Percentiles rank a stretch among this genome's conserved stretches.
Evolutionary conservation across 2,888 invertebrate species (phyloP).

Genomic region (Drosophila meridiana): DNA sequence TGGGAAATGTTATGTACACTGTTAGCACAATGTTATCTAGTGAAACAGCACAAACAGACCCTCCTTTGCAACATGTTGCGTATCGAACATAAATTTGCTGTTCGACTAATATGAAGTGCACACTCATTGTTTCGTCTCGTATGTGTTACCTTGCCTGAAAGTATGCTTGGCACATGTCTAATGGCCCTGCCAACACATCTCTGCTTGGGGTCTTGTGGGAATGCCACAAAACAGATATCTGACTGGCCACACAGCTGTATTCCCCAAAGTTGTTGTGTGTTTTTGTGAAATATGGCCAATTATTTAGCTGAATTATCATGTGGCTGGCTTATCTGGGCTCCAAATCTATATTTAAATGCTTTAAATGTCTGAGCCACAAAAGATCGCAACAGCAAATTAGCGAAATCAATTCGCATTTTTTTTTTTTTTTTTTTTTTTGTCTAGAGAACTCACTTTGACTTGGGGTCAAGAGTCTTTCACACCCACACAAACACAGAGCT

Average conservation of each 20-base stretch:
- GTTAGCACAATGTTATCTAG: neutral
- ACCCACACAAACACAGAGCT: conserved; percentile 18
- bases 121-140: conserved; percentile 11
- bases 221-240: conserved; percentile 15
- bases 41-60: neutral
- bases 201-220: neutral
- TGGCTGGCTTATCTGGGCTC: conserved; percentile 16
- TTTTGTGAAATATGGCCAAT: conserved; percentile 26
- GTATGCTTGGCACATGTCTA: conserved; percentile 17
- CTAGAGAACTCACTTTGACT: conserved; percentile 27
- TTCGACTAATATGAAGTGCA: neutral
- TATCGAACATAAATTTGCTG: neutral
- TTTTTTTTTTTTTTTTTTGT: conserved; percentile 45
- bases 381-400: conserved; percentile 60
- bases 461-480: conserved; percentile 37
- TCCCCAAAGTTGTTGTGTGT: conserved; percentile 17
- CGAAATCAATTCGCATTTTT: conserved; percentile 66
- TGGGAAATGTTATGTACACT: conserved; percentile 21
- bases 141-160: neutral
- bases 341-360: conserved; percentile 45
- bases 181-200: conserved; percentile 21
- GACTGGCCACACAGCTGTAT: conserved; percentile 1
- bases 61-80: conserved; percentile 28
- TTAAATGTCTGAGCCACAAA: conserved; percentile 29
- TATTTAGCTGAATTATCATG: conserved; percentile 28